Evolutionary conservation across 2,797 vertebrate genomes (phyloP), one percentile per base, ranked within the genome.

Genomic region (Anabas testudineus): DNA sequence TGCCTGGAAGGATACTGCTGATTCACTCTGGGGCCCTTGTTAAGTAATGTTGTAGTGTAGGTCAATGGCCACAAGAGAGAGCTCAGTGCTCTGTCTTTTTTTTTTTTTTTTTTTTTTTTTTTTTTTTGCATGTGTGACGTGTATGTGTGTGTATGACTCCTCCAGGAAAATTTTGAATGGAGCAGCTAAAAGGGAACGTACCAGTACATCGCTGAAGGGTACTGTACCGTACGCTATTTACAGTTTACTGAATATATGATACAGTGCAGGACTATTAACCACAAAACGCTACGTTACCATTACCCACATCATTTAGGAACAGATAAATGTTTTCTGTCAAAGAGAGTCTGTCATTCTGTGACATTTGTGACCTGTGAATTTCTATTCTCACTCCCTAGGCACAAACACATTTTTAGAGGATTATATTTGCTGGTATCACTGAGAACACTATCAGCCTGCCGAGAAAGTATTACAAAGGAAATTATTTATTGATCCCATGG

Each of bases 31-130:
- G 39, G 85, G 65, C 56, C 76, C 70, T 58, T 76, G 74, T 86
- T 78, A 82, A 86, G 67, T 82, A 67, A 80, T 66, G 76, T 41
- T 91, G 91, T 76, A 88, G 82, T 92, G 72, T 62, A 70, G 71
- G 58, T 75, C 54, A 82, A 69, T 74, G 84, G 81, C 93, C 93
- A 93, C 91, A 83, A 92, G 94, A 92, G 91, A 83, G 91, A 80
- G 87, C 89, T 79, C 83, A 58, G 65, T 52, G 60, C 83, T 73
- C 58, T 78, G 65, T 66, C 53, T 58, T 67, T n/a, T n/a, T n/a
- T n/a, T n/a, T n/a, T n/a, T n/a, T n/a, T n/a, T n/a, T n/a, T n/a
- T n/a, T n/a, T n/a, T n/a, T n/a, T n/a, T n/a, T n/a, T n/a, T n/a
- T n/a, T n/a, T n/a, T n/a, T 41, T 54, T 71, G 71, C 59, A 73